Conservation (phyloP, 2,113 vertebrate species). For the Anolis sagrei region DNA sequence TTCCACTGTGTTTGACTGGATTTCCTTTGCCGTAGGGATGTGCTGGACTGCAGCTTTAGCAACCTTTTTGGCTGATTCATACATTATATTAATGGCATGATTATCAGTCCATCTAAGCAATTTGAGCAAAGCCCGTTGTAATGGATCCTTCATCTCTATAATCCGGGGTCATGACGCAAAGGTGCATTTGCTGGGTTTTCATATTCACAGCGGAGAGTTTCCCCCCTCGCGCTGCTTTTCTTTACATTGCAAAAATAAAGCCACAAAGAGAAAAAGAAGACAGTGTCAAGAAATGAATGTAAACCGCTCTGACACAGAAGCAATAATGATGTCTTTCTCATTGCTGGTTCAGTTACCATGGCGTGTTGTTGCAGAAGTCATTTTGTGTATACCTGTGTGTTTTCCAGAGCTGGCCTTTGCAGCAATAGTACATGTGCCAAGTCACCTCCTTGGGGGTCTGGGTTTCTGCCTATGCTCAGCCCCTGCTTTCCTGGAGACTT, state of each 20-base stretch:
- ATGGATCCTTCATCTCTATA: not conserved
- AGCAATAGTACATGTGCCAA: not conserved
- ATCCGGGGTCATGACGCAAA: not conserved
- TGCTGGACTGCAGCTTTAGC: not conserved
- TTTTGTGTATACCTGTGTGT: slow-evolving; percentile 1
- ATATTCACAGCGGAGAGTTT: not conserved
- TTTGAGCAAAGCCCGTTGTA: slow-evolving; percentile 10
- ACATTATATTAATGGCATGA: slow-evolving; percentile 9
- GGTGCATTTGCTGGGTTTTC: not conserved
- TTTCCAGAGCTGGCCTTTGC: not conserved
- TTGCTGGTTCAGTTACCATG: not conserved
- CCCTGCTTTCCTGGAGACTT: not conserved
- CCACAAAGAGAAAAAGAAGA: not conserved
- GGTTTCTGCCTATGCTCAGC: not conserved
- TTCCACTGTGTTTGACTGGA: not conserved
- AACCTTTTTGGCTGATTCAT: slow-evolving; percentile 1
- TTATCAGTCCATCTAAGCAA: slow-evolving; percentile 15
- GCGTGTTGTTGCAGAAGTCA: not conserved
- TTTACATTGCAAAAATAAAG: not conserved
- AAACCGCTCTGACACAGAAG: not conserved
- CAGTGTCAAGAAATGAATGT: slow-evolving; percentile 8
- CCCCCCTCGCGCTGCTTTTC: not conserved
- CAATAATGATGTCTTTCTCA: not conserved
- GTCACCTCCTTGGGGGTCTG: not conserved
- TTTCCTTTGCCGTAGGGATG: not conserved